phyloP scores from a whole-genome alignment of 35 echinoderm and acorn worm genomes.

The Eucidaris tribuloides region DNA sequence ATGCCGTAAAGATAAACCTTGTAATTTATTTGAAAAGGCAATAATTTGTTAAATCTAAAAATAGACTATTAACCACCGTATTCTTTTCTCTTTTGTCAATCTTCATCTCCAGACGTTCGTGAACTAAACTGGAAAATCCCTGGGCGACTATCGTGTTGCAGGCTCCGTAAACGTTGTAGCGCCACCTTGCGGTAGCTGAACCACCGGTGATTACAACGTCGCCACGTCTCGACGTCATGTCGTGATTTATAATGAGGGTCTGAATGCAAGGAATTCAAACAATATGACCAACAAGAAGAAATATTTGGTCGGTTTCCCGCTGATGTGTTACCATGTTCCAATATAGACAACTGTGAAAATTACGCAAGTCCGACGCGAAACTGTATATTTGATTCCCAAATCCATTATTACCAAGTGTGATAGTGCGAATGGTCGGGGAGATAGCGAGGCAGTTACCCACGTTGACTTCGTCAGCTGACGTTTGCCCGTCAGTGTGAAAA shows the following conservation, averaged over 20 bases:
- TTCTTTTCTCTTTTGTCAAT: background rate
- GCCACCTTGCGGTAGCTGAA: background rate
- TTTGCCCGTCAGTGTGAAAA: background rate
- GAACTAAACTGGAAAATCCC: background rate
- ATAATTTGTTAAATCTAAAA: too few species aligned
- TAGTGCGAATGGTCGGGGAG: background rate
- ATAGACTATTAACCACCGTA: background rate
- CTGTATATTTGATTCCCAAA: too few species aligned
- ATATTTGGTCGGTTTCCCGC: background rate
- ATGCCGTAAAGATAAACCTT: too few species aligned
- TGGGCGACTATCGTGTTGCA: background rate
- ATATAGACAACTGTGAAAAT: background rate
- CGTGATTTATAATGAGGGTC: background rate
- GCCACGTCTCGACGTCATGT: background rate
- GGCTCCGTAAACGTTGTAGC: background rate
- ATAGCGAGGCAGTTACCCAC: background rate
- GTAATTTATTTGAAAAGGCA: too few species aligned
- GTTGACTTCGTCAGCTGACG: too few species aligned
- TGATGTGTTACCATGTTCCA: background rate
- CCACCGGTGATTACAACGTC: background rate
- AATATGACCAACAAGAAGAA: background rate
- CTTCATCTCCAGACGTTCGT: background rate
- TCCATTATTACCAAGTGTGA: background rate
- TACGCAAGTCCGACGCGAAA: background rate
- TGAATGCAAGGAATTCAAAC: conserved; percentile 18